Percentiles rank a stretch among this genome's conserved stretches.
These are phyloP conservation scores for Merodon equestris DNA, from an alignment of 2,888 invertebrate species.

Conservation along the genomic window DNA sequence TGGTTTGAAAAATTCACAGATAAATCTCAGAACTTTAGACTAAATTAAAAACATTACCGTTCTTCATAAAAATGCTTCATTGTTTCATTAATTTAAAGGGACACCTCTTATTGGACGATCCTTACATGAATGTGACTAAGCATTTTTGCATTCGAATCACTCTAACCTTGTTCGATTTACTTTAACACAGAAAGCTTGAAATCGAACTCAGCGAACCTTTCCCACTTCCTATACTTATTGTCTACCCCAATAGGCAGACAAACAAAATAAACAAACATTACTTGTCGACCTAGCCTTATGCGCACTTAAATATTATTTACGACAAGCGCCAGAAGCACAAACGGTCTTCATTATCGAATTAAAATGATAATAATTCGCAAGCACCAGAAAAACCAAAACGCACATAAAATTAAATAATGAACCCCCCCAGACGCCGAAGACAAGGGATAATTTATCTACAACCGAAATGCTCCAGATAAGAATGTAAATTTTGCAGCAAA, in stretches of 20 bases:
- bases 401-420: constrained; percentile 57
- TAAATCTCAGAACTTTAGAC: too few relatives aligned
- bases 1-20: too few relatives aligned
- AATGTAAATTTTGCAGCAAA: constrained; percentile 77
- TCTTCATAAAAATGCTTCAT: neutral
- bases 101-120: too few relatives aligned
- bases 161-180: too few relatives aligned
- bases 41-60: neutral
- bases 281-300: constrained; percentile 28
- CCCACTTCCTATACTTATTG: too few relatives aligned
- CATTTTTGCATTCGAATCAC: too few relatives aligned
- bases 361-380: constrained; percentile 54
- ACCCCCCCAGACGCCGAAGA: constrained; percentile 28
- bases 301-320: constrained; percentile 29
- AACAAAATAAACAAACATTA: neutral
- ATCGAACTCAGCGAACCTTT: too few relatives aligned
- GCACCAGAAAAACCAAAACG: constrained; percentile 19
- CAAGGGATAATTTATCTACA: constrained; percentile 63
- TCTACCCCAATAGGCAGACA: neutral
- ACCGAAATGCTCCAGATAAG: constrained; percentile 61
- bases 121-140: too few relatives aligned
- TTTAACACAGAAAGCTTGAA: too few relatives aligned
- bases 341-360: constrained; percentile 66
- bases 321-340: constrained; percentile 2
- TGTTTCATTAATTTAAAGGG: neutral